These are phyloP conservation scores for Macropus fuliginosus DNA, from an alignment of 2,797 vertebrate genomes.

Conservation along the genomic window DNA sequence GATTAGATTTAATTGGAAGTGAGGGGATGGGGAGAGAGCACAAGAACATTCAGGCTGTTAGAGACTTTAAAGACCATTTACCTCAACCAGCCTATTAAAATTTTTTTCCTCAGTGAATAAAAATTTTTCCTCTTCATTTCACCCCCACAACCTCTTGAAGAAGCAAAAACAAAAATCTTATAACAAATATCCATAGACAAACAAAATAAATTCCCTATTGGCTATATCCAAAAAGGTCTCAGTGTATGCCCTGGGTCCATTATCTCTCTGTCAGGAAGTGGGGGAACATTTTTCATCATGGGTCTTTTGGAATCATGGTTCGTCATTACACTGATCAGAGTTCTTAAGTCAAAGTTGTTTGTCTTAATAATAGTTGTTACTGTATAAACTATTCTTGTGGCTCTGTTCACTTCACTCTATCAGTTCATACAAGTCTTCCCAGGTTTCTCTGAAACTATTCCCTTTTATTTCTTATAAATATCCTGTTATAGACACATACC, in stretches of 20 bases:
- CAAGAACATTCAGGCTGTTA: neutral
- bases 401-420: neutral
- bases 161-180: neutral
- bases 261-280: neutral
- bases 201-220: neutral
- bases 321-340: neutral
- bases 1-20: neutral
- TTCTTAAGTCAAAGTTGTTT: neutral
- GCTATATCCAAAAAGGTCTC: neutral
- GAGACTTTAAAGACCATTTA: no score
- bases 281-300: no score
- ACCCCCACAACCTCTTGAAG: neutral
- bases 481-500: neutral
- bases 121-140: neutral
- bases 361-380: neutral
- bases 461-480: neutral
- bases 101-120: neutral
- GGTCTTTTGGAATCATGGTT: neutral
- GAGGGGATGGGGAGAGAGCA: neutral
- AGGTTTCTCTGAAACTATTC: neutral
- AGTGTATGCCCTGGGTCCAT: neutral
- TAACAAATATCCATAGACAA: neutral
- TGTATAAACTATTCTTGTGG: neutral
- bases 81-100: neutral
- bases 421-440: neutral